Conservation (phyloP, 2,113 vertebrate species). For the Cettia cetti region DNA sequence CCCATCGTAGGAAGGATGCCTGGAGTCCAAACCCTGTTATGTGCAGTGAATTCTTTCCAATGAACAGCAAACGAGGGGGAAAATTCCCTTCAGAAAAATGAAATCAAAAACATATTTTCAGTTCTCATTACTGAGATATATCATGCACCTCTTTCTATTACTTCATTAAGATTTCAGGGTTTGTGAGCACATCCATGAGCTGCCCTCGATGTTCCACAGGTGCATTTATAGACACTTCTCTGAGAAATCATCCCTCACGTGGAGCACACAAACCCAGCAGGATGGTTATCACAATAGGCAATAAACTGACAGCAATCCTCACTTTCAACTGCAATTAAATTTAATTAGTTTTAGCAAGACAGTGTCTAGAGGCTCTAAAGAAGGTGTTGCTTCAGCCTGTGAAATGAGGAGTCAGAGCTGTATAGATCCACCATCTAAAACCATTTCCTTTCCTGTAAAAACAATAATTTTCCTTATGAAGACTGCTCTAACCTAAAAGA, state of each 20-base stretch:
- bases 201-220: background rate
- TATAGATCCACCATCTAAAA: background rate
- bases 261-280: background rate
- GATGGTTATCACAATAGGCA: background rate
- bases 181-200: background rate
- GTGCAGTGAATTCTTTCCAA: background rate
- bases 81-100: background rate
- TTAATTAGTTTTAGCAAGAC: background rate
- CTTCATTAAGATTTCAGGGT: background rate
- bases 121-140: background rate
- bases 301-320: background rate
- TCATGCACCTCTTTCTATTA: background rate
- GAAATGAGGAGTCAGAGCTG: background rate
- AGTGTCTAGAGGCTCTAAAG: background rate
- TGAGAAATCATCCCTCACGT: background rate
- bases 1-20: accelerated
- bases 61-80: background rate
- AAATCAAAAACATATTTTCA: background rate
- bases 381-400: background rate
- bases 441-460: background rate
- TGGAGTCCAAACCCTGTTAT: background rate
- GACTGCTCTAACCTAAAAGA: background rate
- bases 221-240: background rate
- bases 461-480: background rate
- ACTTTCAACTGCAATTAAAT: background rate